Evolutionary conservation across 2,797 vertebrate genomes (phyloP).

Genomic region (Amblyraja radiata): DNA sequence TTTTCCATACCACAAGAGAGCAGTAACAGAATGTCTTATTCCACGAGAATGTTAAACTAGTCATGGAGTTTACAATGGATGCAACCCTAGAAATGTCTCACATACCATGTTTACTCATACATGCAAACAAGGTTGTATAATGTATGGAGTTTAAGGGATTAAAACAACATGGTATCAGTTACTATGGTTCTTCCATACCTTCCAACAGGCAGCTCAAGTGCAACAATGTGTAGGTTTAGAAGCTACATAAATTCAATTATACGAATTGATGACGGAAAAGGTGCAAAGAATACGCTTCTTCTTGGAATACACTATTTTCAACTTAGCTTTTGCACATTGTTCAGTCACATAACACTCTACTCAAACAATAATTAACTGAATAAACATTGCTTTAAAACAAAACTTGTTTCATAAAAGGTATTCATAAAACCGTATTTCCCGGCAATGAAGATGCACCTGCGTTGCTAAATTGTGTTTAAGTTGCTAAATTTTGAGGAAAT

Average conservation of each 20-base stretch:
- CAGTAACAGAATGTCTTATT: background rate
- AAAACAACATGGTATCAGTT: background rate
- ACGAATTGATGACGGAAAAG: background rate
- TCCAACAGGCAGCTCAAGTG: background rate
- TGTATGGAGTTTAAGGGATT: background rate
- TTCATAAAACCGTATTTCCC: too few relatives aligned
- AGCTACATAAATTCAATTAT: background rate
- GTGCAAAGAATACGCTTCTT: background rate
- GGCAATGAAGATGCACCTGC: too few relatives aligned
- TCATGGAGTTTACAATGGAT: background rate
- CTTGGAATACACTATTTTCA: too few relatives aligned
- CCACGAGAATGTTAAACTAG: background rate
- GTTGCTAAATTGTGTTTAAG: too few relatives aligned
- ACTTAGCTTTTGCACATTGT: too few relatives aligned
- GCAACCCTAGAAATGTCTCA: background rate
- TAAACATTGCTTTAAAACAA: background rate
- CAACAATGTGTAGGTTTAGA: background rate
- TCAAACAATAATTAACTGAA: too few relatives aligned
- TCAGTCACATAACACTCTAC: too few relatives aligned
- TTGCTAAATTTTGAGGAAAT: too few relatives aligned
- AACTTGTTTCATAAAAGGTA: background rate
- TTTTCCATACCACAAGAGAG: slow-evolving; percentile 22
- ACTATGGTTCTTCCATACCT: background rate
- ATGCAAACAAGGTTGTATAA: too few relatives aligned
- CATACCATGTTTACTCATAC: background rate